A percentile compares a stretch with the other conserved stretches of the same genome.
Conservation (phyloP, 1,140 invertebrate genomes). For the Ooceraea biroi region DNA sequence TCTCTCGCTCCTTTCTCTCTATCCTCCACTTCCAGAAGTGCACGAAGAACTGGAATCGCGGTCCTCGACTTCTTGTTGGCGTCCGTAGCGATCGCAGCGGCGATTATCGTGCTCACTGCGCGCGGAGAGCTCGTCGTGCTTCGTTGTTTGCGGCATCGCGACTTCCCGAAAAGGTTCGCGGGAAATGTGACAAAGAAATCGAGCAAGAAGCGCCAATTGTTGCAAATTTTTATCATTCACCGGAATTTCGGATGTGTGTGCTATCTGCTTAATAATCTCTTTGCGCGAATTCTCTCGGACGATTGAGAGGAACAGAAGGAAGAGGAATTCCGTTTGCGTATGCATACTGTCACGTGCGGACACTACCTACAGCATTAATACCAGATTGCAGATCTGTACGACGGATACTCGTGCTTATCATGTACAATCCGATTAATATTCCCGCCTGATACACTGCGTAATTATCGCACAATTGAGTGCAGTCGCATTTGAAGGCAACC, state of each 20-base stretch:
- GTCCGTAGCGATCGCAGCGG: constrained; percentile 11
- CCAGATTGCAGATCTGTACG: constrained; percentile 10
- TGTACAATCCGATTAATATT: constrained; percentile 6
- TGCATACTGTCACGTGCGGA: neutral
- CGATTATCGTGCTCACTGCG: constrained; percentile 64
- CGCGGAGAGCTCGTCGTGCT: constrained; percentile 32
- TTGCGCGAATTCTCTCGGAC: neutral
- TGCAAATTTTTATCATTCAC: neutral
- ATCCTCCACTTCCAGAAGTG: constrained; percentile 25
- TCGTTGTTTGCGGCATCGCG: constrained; percentile 2
- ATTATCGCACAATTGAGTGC: constrained; percentile 10
- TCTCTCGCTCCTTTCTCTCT: constrained; percentile 33
- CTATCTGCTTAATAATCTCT: neutral
- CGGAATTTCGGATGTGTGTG: neutral
- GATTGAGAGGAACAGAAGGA: neutral
- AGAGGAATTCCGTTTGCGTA: neutral
- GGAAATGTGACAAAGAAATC: constrained; percentile 21
- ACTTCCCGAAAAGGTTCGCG: neutral
- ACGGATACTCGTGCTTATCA: neutral
- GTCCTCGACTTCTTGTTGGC: constrained; percentile 52
- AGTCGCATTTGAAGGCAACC: constrained; percentile 29
- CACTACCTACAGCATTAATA: neutral
- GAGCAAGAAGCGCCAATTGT: neutral
- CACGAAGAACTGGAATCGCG: constrained; percentile 68
- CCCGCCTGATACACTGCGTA: neutral